These are phyloP conservation scores for Sternotherus odoratus DNA, from an alignment of 2,797 vertebrate genomes.

Conservation along the genomic window DNA sequence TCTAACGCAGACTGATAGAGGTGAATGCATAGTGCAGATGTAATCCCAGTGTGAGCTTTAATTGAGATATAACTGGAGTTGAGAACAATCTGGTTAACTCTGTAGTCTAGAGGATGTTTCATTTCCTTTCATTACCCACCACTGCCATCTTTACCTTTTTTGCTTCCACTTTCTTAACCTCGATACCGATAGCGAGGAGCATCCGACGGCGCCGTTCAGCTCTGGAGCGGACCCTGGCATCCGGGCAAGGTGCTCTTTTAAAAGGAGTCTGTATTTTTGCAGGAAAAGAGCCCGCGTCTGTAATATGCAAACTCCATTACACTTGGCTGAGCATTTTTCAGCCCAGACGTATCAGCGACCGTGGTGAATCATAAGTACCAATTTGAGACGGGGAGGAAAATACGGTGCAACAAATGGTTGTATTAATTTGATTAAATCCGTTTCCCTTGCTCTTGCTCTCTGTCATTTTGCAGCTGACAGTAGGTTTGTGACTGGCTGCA, in stretches of 20 bases:
- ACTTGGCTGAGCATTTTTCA: neutral
- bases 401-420: rapidly evolving
- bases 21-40: neutral
- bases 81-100: neutral
- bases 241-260: neutral
- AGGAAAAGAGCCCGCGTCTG: rapidly evolving
- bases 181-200: neutral
- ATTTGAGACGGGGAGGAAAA: neutral
- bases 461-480: neutral
- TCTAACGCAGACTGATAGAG: conserved; percentile 38
- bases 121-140: neutral
- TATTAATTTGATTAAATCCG: neutral
- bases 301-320: rapidly evolving
- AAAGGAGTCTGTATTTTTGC: neutral
- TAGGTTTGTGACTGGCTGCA: rapidly evolving
- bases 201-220: rapidly evolving
- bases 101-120: neutral
- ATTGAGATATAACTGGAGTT: neutral
- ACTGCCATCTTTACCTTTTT: neutral
- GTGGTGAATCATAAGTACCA: neutral
- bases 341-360: rapidly evolving
- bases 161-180: neutral
- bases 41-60: conserved; percentile 23
- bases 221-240: neutral
- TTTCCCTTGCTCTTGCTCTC: rapidly evolving